These are phyloP conservation scores for Hydropotes inermis DNA, from an alignment of 2,113 vertebrate species.

Conservation along the genomic window DNA sequence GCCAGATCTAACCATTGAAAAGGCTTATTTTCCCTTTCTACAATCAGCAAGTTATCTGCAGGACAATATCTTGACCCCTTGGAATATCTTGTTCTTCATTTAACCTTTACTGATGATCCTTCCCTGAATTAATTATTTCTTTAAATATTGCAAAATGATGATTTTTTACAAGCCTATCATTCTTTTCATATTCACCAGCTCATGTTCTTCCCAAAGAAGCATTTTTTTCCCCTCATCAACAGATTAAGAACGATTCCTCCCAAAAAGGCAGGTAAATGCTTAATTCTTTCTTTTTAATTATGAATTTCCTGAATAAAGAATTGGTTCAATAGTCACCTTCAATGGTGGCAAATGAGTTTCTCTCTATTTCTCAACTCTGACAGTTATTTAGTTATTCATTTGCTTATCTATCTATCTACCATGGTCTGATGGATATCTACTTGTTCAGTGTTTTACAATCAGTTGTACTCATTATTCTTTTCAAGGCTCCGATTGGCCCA, in stretches of 20 bases:
- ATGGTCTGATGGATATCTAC: not conserved
- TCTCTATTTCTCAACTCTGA: not conserved
- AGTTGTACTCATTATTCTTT: not conserved
- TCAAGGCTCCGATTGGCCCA: not conserved
- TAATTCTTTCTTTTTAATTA: conserved; percentile 22
- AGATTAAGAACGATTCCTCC: not conserved
- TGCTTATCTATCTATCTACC: not conserved
- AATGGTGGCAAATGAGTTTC: not conserved
- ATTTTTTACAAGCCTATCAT: not conserved
- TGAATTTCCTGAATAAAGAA: conserved; percentile 38
- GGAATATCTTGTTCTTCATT: not conserved
- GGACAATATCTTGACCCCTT: not conserved
- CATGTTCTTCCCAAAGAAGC: not conserved
- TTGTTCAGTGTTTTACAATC: not conserved
- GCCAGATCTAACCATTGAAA: not conserved
- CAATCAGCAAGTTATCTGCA: not conserved
- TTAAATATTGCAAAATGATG: not conserved
- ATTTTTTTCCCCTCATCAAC: not conserved
- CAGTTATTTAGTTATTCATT: not conserved
- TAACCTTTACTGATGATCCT: not conserved
- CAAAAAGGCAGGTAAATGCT: not conserved
- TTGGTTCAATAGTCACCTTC: not conserved
- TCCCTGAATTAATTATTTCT: not conserved
- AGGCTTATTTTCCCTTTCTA: not conserved
- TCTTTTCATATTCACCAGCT: not conserved